These are phyloP conservation scores for Acinonyx jubatus DNA, from an alignment of 2,113 vertebrate genomes.

Conservation along the genomic window DNA sequence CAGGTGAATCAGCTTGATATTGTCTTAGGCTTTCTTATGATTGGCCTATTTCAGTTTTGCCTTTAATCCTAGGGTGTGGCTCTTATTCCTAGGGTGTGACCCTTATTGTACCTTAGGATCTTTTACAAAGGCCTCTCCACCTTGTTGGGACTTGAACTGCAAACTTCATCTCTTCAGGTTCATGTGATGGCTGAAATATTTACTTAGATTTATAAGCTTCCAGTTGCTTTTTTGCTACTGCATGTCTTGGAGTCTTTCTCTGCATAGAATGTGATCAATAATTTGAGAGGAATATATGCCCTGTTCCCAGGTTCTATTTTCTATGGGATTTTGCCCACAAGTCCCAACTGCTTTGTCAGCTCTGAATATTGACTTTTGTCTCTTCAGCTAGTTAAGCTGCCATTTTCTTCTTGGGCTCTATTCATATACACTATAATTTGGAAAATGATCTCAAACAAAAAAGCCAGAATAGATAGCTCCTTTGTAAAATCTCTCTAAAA, in stretches of 20 bases:
- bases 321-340: neutral
- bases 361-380: neutral
- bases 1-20: neutral
- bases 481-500: neutral
- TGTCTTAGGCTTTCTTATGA: neutral
- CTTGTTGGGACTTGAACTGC: neutral
- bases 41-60: neutral
- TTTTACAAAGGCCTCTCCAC: neutral
- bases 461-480: neutral
- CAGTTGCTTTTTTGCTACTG: neutral
- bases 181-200: neutral
- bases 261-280: neutral
- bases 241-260: neutral
- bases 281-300: neutral
- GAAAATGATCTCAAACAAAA: neutral
- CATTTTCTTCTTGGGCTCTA: neutral
- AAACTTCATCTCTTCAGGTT: neutral
- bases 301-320: neutral
- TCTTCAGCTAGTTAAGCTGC: neutral
- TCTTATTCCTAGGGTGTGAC: neutral
- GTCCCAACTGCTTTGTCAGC: neutral
- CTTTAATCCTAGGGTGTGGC: neutral
- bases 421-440: neutral
- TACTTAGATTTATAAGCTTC: neutral
- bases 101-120: neutral